A percentile compares a stretch with the other conserved stretches of the same genome.
phyloP scores from a whole-genome alignment of 1,140 invertebrate genomes.

The Trachymyrmex cornetzi region DNA sequence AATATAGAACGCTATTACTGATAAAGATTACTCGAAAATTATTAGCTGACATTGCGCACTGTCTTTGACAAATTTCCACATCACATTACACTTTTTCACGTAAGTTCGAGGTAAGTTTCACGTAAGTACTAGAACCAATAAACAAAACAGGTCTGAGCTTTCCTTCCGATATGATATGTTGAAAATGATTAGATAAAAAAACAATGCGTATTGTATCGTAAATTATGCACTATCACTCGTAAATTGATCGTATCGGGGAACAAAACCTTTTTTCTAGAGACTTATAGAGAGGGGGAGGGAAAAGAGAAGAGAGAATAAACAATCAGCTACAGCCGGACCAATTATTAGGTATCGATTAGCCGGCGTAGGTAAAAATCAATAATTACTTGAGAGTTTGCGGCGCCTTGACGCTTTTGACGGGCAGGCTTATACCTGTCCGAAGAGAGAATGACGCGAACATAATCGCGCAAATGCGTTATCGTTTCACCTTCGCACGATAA shows the following conservation, averaged over 20 bases:
- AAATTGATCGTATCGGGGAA: background rate
- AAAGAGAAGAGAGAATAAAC: background rate
- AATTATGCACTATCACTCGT: background rate
- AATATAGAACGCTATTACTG: background rate
- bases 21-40: conserved; percentile 1
- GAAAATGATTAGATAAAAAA: conserved; percentile 23
- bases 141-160: background rate
- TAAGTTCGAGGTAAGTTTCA: background rate
- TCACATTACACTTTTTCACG: background rate
- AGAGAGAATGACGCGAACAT: background rate
- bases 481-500: background rate
- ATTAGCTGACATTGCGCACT: background rate
- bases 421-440: background rate
- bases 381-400: conserved; percentile 39
- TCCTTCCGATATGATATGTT: background rate
- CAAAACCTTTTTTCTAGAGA: background rate
- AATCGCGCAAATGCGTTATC: conserved; percentile 6
- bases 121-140: background rate
- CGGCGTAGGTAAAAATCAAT: conserved; percentile 52
- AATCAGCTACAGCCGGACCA: background rate
- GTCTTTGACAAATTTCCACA: background rate
- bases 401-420: background rate
- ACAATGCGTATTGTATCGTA: background rate
- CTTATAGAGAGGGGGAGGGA: background rate
- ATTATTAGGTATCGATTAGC: conserved; percentile 46